Base-by-base conservation (phyloP, 2,797 vertebrate species). In the Karalla daura region DNA sequence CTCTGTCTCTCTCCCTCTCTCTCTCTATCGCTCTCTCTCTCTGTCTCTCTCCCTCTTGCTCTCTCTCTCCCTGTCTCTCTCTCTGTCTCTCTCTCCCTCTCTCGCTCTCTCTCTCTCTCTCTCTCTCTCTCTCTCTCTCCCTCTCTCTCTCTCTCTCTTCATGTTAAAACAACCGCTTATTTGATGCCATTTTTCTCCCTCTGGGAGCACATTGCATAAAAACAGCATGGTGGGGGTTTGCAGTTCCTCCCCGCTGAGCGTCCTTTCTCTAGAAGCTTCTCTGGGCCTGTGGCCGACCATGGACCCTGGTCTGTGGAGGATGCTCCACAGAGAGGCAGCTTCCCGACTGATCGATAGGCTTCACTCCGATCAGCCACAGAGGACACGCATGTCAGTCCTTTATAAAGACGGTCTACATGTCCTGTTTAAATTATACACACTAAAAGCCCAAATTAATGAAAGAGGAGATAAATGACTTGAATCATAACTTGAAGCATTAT, bases 321-420 rank as follows among this genome's bases (percentile, higher is more conserved):
- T 41, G 53, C n/a, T n/a, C n/a, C n/a, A n/a, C 10, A 23, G 51
- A 58, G 63, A 74, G 13, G 12, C 33, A 14, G 12, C 80, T 74
- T 68, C n/a, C 50, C 15, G 13, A 15, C 43, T 18, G 24, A 78
- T 78, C 52, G 59, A 62, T 59, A 70, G 44, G 53, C 55, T n/a
- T 52, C 23, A 17, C 15, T n/a, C 37, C 53, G 28, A 62, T 49
- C 28, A 13, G n/a, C 13, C 3, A 12, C 6, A 36, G 33, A 36
- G 33, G 33, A 36, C 15, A 11, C n/a, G 5, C 11, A 45, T 36
- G 10, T 39, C 4, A 27, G 45, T 30, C 5, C 5, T 23, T 12
- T n/a, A 18, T 21, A 50, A 9, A 54, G 21, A n/a, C 33, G 30
- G 11, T 35, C 12, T 13, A 14, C 24, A 21, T 24, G 10, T n/a